A percentile compares a stretch with the other conserved stretches of the same genome.
These are phyloP conservation scores for Noctua fimbriata DNA, from an alignment of 2,888 invertebrate species.

Conservation along the genomic window DNA sequence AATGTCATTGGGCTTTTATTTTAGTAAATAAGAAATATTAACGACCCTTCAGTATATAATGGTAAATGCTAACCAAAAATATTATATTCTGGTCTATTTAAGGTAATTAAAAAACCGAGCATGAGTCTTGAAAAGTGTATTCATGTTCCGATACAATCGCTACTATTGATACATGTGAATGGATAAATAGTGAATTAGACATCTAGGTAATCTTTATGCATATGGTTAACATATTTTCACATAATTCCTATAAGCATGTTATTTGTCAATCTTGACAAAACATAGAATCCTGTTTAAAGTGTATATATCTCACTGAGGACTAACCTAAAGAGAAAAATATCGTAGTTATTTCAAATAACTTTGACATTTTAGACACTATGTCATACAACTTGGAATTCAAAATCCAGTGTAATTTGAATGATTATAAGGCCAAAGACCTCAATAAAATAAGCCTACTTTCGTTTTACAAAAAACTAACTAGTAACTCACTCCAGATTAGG, in stretches of 20 bases:
- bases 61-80: not conserved
- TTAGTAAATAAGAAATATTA: conserved; percentile 17
- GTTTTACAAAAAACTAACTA: conserved; percentile 33
- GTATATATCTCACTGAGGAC: not conserved
- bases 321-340: conserved; percentile 8
- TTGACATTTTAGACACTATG: conserved; percentile 8
- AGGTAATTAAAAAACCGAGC: conserved; percentile 10
- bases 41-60: not conserved
- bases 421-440: conserved; percentile 1
- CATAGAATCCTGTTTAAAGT: conserved; percentile 24
- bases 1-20: conserved; percentile 84
- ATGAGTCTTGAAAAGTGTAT: conserved; percentile 41
- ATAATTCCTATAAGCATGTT: conserved; percentile 17
- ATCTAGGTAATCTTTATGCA: conserved; percentile 7
- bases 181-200: conserved; percentile 22
- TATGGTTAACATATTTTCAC: conserved; percentile 24
- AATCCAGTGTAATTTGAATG: conserved; percentile 5
- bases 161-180: conserved; percentile 29
- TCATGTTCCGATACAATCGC: conserved; percentile 15
- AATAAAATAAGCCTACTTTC: conserved; percentile 13
- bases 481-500: not conserved
- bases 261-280: not conserved
- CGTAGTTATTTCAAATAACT: conserved; percentile 37
- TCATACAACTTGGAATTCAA: conserved; percentile 9
- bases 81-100: not conserved